Evolutionary conservation across 2,113 vertebrate species (phyloP).

Genomic region (Notothenia rossii): DNA sequence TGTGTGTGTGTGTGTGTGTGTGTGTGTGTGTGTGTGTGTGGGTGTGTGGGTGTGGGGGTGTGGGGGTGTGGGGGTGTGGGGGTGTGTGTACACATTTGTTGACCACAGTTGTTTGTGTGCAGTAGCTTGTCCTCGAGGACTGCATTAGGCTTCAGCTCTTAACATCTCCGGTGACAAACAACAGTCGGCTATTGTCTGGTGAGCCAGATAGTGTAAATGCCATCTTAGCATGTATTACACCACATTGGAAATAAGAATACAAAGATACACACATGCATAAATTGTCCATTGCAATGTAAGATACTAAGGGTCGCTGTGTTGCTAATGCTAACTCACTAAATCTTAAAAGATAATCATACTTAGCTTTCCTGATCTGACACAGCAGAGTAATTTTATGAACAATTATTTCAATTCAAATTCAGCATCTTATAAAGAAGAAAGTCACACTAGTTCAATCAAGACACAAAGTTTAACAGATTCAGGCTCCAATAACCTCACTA

Average conservation of each 20-base stretch:
- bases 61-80: too few species aligned
- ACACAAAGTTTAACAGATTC: background rate
- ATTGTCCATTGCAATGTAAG: too few species aligned
- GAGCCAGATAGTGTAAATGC: slow-evolving; percentile 15
- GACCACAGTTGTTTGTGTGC: slow-evolving; percentile 29
- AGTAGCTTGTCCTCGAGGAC: slow-evolving; percentile 21
- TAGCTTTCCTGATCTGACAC: background rate
- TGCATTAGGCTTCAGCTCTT: slow-evolving; percentile 48
- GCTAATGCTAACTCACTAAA: background rate
- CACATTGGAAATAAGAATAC: background rate
- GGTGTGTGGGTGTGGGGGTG: background rate
- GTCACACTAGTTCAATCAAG: background rate
- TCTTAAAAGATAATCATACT: background rate
- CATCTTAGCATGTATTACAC: background rate
- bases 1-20: background rate
- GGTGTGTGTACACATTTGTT: slow-evolving; percentile 1
- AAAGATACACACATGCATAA: background rate
- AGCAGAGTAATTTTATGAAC: background rate
- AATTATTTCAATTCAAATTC: background rate
- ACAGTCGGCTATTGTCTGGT: slow-evolving; percentile 53
- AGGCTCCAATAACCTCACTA: background rate
- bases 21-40: background rate
- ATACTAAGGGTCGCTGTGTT: background rate
- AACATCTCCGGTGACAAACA: slow-evolving; percentile 64
- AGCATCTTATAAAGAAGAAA: too few species aligned